These are phyloP conservation scores for Jaculus jaculus DNA, from an alignment of 2,113 vertebrate genomes.

Conservation along the genomic window DNA sequence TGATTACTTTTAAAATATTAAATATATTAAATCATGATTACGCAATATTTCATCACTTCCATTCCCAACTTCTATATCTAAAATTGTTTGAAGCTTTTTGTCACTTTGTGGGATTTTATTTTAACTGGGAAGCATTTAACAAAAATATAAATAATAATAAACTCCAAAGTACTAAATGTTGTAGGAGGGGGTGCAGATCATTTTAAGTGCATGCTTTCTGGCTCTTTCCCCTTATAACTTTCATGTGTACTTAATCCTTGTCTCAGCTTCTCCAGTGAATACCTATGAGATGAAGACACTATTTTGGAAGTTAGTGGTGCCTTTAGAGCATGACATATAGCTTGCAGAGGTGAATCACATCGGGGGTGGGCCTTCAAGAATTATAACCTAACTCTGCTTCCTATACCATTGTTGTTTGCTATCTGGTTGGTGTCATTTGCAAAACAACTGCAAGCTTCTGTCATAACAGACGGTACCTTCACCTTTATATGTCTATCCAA, in stretches of 20 bases:
- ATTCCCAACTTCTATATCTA: slow-evolving; percentile 32
- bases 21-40: slow-evolving; percentile 13
- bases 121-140: not conserved
- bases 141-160: not conserved
- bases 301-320: not conserved
- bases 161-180: not conserved
- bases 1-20: not conserved
- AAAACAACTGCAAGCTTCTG: no score
- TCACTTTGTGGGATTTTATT: not conserved
- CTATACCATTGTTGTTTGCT: not conserved
- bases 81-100: not conserved
- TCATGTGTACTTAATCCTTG: not conserved
- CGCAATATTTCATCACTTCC: not conserved
- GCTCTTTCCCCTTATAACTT: not conserved
- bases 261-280: not conserved
- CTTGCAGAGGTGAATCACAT: not conserved
- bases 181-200: not conserved
- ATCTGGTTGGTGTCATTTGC: not conserved
- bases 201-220: not conserved
- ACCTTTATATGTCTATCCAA: no score
- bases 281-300: not conserved
- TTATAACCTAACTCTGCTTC: not conserved
- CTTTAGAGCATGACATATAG: not conserved
- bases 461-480: not conserved
- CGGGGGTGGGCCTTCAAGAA: not conserved